Conservation (phyloP, 2,797 vertebrate genomes). For the Cossypha niveicapilla region DNA sequence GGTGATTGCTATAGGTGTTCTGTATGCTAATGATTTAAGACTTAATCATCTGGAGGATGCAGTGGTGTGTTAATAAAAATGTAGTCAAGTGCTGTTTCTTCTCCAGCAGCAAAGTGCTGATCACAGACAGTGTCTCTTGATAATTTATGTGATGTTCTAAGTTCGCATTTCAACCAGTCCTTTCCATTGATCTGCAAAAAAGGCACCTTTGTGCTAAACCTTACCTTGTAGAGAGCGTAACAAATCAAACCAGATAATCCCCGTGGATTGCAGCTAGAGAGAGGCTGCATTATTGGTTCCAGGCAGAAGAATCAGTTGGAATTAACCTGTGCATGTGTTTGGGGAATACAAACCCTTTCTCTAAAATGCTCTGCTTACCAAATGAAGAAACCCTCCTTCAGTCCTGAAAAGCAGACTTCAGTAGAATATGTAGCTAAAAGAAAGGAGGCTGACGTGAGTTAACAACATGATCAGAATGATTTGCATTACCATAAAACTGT, state of each 20-base stretch:
- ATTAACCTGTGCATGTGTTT: not conserved
- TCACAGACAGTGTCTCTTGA: not conserved
- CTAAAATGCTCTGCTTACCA: not conserved
- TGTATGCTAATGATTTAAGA: slow-evolving; percentile 10
- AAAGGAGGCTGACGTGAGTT: not conserved
- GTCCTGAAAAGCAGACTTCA: not conserved
- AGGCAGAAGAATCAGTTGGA: not conserved
- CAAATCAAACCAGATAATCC: not conserved
- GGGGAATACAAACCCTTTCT: not conserved
- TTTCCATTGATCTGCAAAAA: not conserved
- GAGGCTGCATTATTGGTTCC: not conserved
- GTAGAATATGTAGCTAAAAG: accelerated
- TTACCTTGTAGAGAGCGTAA: not conserved
- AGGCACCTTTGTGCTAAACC: not conserved
- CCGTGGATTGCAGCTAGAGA: not conserved
- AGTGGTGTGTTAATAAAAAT: not conserved
- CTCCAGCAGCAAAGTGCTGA: not conserved
- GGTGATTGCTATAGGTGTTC: slow-evolving; percentile 7
- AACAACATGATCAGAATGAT: not conserved
- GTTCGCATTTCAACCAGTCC: not conserved
- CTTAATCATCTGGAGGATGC: not conserved
- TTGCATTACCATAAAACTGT: not conserved
- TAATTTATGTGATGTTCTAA: not conserved
- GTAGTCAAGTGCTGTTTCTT: not conserved
- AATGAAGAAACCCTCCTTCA: not conserved